phyloP scores from a whole-genome alignment of 2,888 invertebrate genomes.

The Priapulus caudatus region DNA sequence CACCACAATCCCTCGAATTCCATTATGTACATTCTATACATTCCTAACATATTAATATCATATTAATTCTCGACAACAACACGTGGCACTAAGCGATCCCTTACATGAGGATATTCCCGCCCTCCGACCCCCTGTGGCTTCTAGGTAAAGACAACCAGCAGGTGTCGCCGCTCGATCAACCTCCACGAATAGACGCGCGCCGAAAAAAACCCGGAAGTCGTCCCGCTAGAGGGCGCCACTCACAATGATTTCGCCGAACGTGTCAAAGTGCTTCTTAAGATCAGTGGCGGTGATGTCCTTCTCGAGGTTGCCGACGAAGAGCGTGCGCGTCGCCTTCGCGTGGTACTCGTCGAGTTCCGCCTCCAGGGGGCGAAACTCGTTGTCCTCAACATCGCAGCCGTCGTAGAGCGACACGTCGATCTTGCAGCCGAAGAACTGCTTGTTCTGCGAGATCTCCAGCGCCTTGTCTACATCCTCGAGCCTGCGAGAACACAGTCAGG shows the following conservation, averaged over 20 bases:
- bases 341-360: conserved; percentile 92
- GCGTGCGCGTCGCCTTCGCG: conserved; percentile 86
- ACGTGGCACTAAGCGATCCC: too few species aligned
- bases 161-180: too few species aligned
- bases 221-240: too few species aligned
- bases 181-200: too few species aligned
- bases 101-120: too few species aligned
- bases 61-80: too few species aligned
- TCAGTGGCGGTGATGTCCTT: conserved; percentile 82
- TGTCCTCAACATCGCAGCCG: conserved; percentile 49
- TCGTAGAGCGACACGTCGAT: conserved; percentile 89
- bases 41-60: too few species aligned
- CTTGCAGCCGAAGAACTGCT: conserved; percentile 91
- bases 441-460: conserved; percentile 85
- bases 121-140: too few species aligned
- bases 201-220: too few species aligned
- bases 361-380: conserved; percentile 47
- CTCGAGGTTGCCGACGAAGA: conserved; percentile 92
- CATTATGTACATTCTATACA: too few species aligned
- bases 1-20: too few species aligned
- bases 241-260: conserved; percentile 86
- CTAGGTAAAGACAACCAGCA: too few species aligned
- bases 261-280: conserved; percentile 79
- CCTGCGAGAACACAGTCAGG: conserved; percentile 25
- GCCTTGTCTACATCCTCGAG: conserved; percentile 94